Base-by-base conservation (phyloP, 2,797 vertebrate genomes). In the Coregonus sp. region DNA sequence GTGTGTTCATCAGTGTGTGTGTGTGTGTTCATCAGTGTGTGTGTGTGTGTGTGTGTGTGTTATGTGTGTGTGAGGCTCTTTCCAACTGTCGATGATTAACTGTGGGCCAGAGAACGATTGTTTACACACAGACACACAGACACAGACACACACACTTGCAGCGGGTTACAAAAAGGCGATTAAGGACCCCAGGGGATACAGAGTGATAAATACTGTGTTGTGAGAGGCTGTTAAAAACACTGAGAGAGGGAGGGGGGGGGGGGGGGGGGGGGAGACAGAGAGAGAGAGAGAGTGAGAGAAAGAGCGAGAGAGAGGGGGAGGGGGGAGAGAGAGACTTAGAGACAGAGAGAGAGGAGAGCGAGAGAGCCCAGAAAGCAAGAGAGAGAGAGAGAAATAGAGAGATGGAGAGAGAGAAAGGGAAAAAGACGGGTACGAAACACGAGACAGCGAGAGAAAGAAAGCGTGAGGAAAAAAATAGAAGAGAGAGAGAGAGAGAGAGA, bases 181-280 rank as follows among this genome's bases (percentile, higher is more conserved):
- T 82, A 65, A 84, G 74, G 79, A 74, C 85, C 85, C 77, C 54
- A 63, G 78, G 81, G 86, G 83, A 83, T 20, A 35, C 77, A 73
- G 77, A 86, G 87, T 86, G 85, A 91, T 91, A 88, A 91, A 89
- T 89, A 85, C 84, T 83, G 75, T 76, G 81, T 86, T 86, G 84
- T 83, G 78, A 89, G 82, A 84, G 79, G 81, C 81, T 77, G 80
- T 81, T 77, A 63, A 81, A 75, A 84, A 74, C 68, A 51, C 61
- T 29, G 52, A 18, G 47, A 15, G 29, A 70, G 47, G 2, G 31
- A 61, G 72, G 12, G 16, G n/a, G 56, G 9, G 56, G 7, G 47
- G 1, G 70, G n/a, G n/a, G 20, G 25, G 20, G 40, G 25, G 54
- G 2, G 54, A 6, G 40, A 18, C 1, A 54, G 52, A 5, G 52